Evolutionary conservation across 2,113 vertebrate genomes (phyloP), one percentile per base, ranked within the genome.

Genomic region (Nibea albiflora): DNA sequence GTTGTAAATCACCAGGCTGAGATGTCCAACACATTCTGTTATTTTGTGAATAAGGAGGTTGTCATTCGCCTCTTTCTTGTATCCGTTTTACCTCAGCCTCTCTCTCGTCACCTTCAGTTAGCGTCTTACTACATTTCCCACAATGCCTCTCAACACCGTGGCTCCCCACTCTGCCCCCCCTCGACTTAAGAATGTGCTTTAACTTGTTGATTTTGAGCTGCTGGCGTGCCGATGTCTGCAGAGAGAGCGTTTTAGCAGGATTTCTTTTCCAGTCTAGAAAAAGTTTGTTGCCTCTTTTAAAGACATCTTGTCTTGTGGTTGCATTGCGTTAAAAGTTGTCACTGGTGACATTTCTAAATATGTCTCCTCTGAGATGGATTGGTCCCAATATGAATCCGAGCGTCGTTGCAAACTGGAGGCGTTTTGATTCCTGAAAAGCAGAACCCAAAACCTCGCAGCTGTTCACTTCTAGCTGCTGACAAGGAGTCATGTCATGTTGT

Each of bases 1-100:
- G 69, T 56, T 74, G 81, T 90, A 90, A 90, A 91, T 90, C 80
- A 75, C 73, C 80, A 15, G 56, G 26, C 65, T 42, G 74, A 47
- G 73, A 60, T 76, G 77, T 85, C 75, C 81, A 58, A 62, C 14
- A 1, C 26, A 11, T 82, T 80, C 64, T 50, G 24, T 73, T 78
- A 22, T 77, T 76, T 60, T 58, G 15, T 49, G 56, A 81, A 79
- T 49, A 53, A 54, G 20, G 0, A 17, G 11, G 1, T 65, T 70
- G 42, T 76, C 53, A 44, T 80, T 69, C 4, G 14, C 50, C 24
- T 84, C 65, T 76, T 60, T 26, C 20, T 66, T 1, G n/a, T 42
- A 19, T 52, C 58, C 20, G 28, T 47, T 42, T 75, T 57, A 58
- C 54, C 49, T 56, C 60, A 2, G 39, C 24, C 24, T 47, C 19